A percentile compares a stretch with the other conserved stretches of the same genome.
Evolutionary conservation across 2,113 vertebrate species (phyloP).

Genomic region (Sebastes schlegelii): DNA sequence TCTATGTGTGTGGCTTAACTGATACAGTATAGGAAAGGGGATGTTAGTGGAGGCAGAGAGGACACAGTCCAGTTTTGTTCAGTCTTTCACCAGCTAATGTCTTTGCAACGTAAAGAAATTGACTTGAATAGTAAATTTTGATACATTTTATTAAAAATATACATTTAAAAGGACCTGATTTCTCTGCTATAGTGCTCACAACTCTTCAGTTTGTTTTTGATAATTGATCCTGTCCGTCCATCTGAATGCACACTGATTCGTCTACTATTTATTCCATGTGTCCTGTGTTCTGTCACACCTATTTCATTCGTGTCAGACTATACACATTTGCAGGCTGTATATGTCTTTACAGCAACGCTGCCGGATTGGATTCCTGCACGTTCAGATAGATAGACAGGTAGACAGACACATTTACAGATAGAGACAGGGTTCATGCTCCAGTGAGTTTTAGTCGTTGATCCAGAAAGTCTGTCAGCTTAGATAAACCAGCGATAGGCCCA

Average conservation of each 20-base stretch:
- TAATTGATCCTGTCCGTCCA: not conserved
- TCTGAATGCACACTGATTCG: not conserved
- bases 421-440: constrained; percentile 28
- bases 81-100: not conserved
- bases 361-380: not conserved
- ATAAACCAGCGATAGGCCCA: constrained; percentile 33
- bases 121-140: not conserved
- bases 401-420: not conserved
- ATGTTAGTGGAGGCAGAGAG: not conserved
- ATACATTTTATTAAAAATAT: not conserved
- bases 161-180: not conserved
- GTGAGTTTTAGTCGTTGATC: constrained; percentile 42
- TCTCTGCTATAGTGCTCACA: not conserved
- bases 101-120: too few species aligned
- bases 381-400: not conserved
- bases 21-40: not conserved
- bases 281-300: not conserved
- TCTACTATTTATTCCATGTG: not conserved
- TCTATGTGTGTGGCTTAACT: not conserved
- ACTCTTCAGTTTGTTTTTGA: too few species aligned
- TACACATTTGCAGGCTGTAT: not conserved
- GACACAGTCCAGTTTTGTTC: not conserved
- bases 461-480: constrained; percentile 54
- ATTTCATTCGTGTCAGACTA: not conserved
- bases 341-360: not conserved